Evolutionary conservation across 2,113 vertebrate genomes (phyloP).

Genomic region (Drymodes brunneopygia): DNA sequence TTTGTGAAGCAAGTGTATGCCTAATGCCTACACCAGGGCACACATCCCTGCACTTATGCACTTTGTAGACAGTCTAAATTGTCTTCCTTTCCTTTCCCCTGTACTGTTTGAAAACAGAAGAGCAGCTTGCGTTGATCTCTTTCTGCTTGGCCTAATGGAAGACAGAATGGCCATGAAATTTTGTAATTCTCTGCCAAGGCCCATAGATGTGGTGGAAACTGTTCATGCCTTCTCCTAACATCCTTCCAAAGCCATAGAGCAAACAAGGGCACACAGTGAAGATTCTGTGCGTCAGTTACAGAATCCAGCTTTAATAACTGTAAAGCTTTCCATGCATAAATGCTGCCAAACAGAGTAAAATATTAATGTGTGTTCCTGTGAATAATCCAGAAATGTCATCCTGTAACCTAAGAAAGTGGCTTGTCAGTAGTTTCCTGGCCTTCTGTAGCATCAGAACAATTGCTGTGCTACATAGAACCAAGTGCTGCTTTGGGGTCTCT

Average conservation of each 20-base stretch:
- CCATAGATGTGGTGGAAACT: neutral
- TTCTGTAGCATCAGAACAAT: neutral
- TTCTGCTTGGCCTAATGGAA: neutral
- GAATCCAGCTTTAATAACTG: neutral
- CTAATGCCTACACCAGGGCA: neutral
- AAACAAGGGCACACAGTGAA: neutral
- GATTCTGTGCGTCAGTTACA: neutral
- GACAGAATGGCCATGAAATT: neutral
- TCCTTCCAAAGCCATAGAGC: neutral
- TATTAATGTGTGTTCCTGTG: slow-evolving; percentile 9
- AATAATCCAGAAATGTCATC: slow-evolving; percentile 26
- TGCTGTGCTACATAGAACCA: neutral
- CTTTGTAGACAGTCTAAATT: neutral
- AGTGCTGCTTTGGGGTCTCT: neutral
- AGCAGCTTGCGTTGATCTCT: neutral
- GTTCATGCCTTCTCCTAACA: neutral
- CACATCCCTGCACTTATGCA: neutral
- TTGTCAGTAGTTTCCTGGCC: neutral
- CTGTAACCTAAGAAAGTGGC: neutral
- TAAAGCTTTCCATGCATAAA: neutral
- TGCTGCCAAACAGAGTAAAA: slow-evolving; percentile 1
- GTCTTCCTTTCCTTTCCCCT: neutral
- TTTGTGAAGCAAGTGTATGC: neutral
- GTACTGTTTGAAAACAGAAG: neutral
- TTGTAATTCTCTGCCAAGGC: neutral